These are phyloP conservation scores for Orius laevigatus DNA, from an alignment of 1,140 invertebrate genomes.

Conservation along the genomic window DNA sequence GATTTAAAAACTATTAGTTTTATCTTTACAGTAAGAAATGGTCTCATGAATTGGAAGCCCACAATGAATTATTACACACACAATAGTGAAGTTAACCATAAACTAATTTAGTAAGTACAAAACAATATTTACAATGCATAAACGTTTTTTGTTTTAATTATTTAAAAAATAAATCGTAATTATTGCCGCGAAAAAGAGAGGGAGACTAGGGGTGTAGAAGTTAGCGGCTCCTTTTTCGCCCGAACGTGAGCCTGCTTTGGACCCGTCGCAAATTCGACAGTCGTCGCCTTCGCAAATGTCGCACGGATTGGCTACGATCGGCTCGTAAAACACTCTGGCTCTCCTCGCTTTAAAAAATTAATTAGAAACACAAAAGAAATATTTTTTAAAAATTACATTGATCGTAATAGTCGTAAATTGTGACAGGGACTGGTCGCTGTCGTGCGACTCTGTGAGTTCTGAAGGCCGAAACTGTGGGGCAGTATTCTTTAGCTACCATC, in stretches of 20 bases:
- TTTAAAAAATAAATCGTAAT: neutral
- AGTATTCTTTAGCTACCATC: constrained; percentile 40
- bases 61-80: no score
- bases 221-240: neutral
- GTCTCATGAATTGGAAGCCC: no score
- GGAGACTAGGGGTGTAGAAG: constrained; percentile 1
- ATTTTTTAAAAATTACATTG: constrained; percentile 43
- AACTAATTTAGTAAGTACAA: no score
- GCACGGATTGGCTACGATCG: constrained; percentile 48
- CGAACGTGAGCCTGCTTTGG: no score
- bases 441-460: constrained; percentile 70
- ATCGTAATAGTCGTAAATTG: constrained; percentile 85
- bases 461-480: constrained; percentile 69
- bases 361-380: neutral
- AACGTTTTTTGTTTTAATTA: no score
- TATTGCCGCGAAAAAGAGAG: constrained; percentile 1
- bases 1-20: no score
- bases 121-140: no score
- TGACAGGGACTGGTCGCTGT: constrained; percentile 70
- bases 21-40: no score
- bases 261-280: constrained; percentile 26
- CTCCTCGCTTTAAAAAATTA: constrained; percentile 35
- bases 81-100: no score
- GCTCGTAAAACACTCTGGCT: constrained; percentile 59
- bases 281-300: constrained; percentile 61